These are phyloP conservation scores for Drosophila repleta DNA, from an alignment of 1,140 invertebrate species.

Conservation along the genomic window DNA sequence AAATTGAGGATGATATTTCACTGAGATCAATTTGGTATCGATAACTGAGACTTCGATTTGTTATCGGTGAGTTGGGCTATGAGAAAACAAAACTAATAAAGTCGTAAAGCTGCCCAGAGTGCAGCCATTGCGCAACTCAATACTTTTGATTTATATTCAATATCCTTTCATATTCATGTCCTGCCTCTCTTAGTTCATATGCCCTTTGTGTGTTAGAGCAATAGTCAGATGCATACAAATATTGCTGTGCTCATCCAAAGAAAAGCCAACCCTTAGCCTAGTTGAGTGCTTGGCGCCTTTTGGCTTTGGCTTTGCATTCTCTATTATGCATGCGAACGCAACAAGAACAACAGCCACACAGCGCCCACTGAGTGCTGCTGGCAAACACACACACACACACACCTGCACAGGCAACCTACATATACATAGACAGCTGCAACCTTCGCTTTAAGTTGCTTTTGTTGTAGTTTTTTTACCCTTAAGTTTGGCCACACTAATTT, in stretches of 20 bases:
- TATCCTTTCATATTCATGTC: too few relatives aligned
- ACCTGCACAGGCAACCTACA: neutral
- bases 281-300: conserved; percentile 34
- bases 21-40: neutral
- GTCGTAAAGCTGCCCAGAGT: too few relatives aligned
- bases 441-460: conserved; percentile 18
- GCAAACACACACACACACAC: neutral
- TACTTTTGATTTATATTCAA: too few relatives aligned
- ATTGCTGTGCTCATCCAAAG: conserved; percentile 5
- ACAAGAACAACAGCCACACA: conserved; percentile 17
- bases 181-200: neutral
- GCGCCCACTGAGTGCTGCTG: conserved; percentile 6
- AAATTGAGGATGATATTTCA: too few relatives aligned
- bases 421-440: conserved; percentile 6
- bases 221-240: conserved; percentile 8
- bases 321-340: conserved; percentile 41
- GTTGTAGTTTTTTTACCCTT: conserved; percentile 37
- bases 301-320: conserved; percentile 41
- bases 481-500: conserved; percentile 58
- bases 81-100: too few relatives aligned
- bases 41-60: too few relatives aligned
- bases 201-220: conserved; percentile 12
- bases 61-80: too few relatives aligned
- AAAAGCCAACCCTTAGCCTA: conserved; percentile 25
- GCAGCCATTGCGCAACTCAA: too few relatives aligned